Evolutionary conservation across 2,888 invertebrate genomes (phyloP), one percentile per base, ranked within the genome.

Genomic region (Tachina fera): DNA sequence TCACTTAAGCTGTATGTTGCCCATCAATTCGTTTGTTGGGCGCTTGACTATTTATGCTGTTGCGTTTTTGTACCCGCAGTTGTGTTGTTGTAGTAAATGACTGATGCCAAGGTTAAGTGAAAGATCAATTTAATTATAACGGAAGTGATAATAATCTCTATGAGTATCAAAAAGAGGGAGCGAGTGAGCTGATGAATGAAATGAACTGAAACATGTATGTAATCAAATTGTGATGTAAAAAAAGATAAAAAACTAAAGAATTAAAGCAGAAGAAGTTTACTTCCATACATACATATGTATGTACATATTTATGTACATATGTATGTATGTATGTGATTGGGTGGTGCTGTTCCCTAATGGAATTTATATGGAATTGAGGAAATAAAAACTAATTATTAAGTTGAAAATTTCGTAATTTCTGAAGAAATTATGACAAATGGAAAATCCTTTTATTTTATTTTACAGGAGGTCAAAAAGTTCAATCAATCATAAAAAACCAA

Each of bases 61-160:
- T 63, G 76, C 22, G 47, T 41, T 58, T 49, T 61, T 78, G 39
- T 60, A 11, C 39, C 67, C 61, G 49, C 51, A 39, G 41, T 61
- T 51, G 10, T 67, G 51, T 31, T 31, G 65, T 16, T 53, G 68
- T 68, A 78, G 75, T 63, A 60, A 75, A 86, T 86, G 84, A 80
- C 81, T 87, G 74, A 84, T 81, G 85, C 84, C 87, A 87, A 87
- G 87, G 87, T 87, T 87, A 87, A 87, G 86, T 87, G 87, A 79
- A 84, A 86, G 87, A 87, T 86, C 86, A 87, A 84, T 84, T 86
- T 82, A 87, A 87, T 84, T 87, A 85, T 84, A 87, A 83, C 87
- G 87, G 87, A 87, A 87, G 87, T 87, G 83, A 86, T 83, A 87
- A 85, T 80, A 85, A 81, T 84, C 84, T 87, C 78, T 76, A 75